Evolutionary conservation across 35 echinoderm and acorn worm genomes (phyloP), one percentile per base, ranked within the genome.

Genomic region (Apostichopus californicus): DNA sequence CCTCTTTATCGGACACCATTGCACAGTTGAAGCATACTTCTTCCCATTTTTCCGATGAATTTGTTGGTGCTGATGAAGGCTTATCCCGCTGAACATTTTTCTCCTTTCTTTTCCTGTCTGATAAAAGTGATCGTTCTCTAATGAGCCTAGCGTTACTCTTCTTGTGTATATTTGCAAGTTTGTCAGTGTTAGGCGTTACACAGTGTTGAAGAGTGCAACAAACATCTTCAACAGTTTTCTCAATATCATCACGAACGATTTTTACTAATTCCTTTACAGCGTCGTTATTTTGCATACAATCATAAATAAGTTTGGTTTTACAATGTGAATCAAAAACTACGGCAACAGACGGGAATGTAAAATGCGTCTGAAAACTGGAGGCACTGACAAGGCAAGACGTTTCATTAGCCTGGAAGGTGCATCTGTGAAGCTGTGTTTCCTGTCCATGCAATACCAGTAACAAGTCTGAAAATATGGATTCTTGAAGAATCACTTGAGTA

Each of bases 141-240:
- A 34, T 81, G 26, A 81, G 28, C 4, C 78, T 17, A 46, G 2
- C 52, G 4, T 7, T 34, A 12, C 11, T 22, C 2, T 78, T 24
- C 52, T 21, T 24, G 17, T 5, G 20, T 17, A 22, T 9, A 9
- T 1, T 78, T 5, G 77, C 77, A 78, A 9, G 73, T 14, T 72
- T 12, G 15, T 77, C 14, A 77, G 18, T 24, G 18, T 77, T 17
- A 9, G 6, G 18, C 11, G 3, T 64, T 57, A 57, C 9, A 58
- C 83, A 87, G 54, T 87, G 55, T 56, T 53, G 21, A 21, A 87
- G 23, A 61, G 56, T 57, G 9, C 83, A 87, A 24, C 83, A 87
- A 59, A 87, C 83, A 61, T 87, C 83, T 6, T 87, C 83, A 57
- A 87, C 83, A 87, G 83, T 87, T 64, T 87, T 87, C 5, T 53